phyloP scores from a whole-genome alignment of 2,113 vertebrate genomes.

The Silurus meridionalis region DNA sequence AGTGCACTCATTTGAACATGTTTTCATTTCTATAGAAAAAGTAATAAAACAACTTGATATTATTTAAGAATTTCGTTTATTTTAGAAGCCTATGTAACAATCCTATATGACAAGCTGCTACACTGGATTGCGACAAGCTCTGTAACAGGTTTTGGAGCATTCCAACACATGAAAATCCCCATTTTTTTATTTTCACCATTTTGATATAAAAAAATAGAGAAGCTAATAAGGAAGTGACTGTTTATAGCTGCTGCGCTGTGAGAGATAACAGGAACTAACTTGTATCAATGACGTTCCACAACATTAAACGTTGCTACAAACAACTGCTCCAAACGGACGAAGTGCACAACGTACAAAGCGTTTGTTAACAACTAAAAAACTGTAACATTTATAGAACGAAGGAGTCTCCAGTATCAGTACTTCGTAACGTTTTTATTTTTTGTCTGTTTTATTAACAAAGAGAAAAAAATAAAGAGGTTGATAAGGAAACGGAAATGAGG shows the following conservation, averaged over 20 bases:
- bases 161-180: no score
- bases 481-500: background rate
- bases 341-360: background rate
- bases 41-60: no score
- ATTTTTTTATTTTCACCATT: background rate
- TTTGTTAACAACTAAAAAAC: background rate
- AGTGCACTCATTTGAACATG: background rate
- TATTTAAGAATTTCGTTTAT: no score
- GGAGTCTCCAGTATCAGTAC: background rate
- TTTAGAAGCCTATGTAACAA: background rate
- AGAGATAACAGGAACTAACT: slow-evolving; percentile 8
- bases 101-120: background rate
- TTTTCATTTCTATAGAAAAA: background rate
- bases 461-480: background rate
- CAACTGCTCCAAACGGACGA: background rate
- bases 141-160: no score
- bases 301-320: background rate
- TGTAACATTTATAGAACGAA: background rate
- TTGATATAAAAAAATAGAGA: slow-evolving; percentile 3
- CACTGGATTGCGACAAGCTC: background rate
- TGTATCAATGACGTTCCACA: background rate
- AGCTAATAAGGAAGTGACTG: background rate
- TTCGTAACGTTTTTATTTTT: background rate
- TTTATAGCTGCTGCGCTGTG: background rate
- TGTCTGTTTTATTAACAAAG: background rate